A percentile compares a stretch with the other conserved stretches of the same genome.
These are phyloP conservation scores for Dysmachus trigonus DNA, from an alignment of 2,888 invertebrate species.

Conservation along the genomic window DNA sequence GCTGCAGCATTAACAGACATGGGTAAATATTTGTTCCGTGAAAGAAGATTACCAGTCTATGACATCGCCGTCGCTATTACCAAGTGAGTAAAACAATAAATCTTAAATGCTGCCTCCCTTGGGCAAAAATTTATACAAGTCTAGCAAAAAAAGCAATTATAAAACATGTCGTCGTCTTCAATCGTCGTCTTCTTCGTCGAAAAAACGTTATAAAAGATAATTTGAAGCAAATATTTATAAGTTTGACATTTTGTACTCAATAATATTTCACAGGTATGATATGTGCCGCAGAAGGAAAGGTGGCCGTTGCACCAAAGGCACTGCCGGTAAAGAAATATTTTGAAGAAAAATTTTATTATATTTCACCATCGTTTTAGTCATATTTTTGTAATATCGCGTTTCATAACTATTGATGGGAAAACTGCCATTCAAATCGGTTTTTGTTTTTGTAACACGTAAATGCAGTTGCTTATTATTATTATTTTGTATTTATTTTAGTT, in stretches of 20 bases:
- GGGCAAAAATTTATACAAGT: background rate
- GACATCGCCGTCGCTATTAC: conserved; percentile 96
- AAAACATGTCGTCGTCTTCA: background rate
- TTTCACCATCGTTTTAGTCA: background rate
- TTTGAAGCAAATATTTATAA: background rate
- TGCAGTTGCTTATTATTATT: conserved; percentile 19
- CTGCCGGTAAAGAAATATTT: conserved; percentile 82
- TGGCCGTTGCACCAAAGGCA: conserved; percentile 97
- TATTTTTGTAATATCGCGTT: conserved; percentile 20
- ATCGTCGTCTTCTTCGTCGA: background rate
- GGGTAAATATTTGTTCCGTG: conserved; percentile 96
- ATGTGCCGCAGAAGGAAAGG: conserved; percentile 97
- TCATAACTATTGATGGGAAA: conserved; percentile 43
- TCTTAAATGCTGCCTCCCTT: background rate
- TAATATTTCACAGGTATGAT: conserved; percentile 81
- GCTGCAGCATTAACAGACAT: conserved; percentile 94
- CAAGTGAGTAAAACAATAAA: conserved; percentile 75
- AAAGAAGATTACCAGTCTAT: conserved; percentile 91
- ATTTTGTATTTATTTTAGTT: background rate
- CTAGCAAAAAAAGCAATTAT: background rate
- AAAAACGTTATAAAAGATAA: background rate
- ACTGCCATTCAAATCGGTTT: conserved; percentile 29
- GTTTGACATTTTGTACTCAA: conserved; percentile 39
- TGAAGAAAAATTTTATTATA: conserved; percentile 30
- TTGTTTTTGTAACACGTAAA: conserved; percentile 24